Evolutionary conservation across 2,888 invertebrate genomes (phyloP), one percentile per base, ranked within the genome.

Genomic region (Sicus ferrugineus): DNA sequence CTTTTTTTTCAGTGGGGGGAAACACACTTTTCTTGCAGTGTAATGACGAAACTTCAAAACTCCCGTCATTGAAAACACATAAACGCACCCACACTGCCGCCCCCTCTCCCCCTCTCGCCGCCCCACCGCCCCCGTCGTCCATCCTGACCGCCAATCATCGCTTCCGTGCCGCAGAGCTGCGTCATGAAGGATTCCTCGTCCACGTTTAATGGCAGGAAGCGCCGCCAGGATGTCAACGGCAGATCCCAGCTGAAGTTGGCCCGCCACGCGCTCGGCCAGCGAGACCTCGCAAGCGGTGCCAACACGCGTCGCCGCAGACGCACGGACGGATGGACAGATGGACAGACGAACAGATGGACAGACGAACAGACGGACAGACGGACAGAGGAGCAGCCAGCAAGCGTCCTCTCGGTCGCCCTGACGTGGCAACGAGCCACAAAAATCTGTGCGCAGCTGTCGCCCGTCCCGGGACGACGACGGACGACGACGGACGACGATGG

Each of bases 241-340:
- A 68, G 62, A 68, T 68, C 68, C 62, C 68, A 68, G 62, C 62
- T 68, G 62, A 68, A 68, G 62, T 68, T 62, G 30, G 59, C 61
- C 59, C 28, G 46, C 67, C 31, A 26, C 58, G 68, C 61, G 23
- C 34, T 61, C 61, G 23, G 30, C 67, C 31, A 48, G 23, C 28
- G 26, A 67, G 59, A 67, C 31, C 59, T 59, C 23, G 46, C 48
- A 58, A 42, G 30, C 26, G 50, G 28, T 21, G 50, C 67, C 48
- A 30, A n/a, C 50, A 3, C 11, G 21, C 31, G 14, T 30, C 19
- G 66, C 38, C 66, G 26, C 42, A 64, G 64, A 64, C 50, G 46
- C 38, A 61, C 21, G 11, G 21, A 23, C 19, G 19, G 42, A 28
- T 28, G 14, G 16, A n/a, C 16, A n/a, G 21, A 2, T 23, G 23